Percentiles rank a stretch among this genome's conserved stretches.
phyloP scores from a whole-genome alignment of 2,113 vertebrate species.

The Penelope pileata region DNA sequence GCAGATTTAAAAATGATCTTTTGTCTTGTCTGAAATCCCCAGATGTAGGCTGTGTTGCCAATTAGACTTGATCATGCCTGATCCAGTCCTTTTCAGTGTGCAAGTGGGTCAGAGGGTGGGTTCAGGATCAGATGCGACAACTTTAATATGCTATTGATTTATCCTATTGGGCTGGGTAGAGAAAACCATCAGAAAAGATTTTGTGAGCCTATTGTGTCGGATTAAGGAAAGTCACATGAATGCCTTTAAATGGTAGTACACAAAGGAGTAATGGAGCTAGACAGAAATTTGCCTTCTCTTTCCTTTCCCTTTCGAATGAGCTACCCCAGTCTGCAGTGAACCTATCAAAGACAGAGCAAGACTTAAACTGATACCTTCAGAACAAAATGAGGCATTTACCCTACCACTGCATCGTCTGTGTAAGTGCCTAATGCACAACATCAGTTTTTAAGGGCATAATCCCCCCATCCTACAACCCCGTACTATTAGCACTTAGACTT shows the following conservation, averaged over 20 bases:
- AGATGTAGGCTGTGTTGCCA: not conserved
- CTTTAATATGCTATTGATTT: slow-evolving; percentile 6
- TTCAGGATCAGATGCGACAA: not conserved
- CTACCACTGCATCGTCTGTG: not conserved
- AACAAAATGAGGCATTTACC: not conserved
- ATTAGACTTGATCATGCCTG: not conserved
- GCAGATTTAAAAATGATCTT: not conserved
- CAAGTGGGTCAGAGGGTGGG: not conserved
- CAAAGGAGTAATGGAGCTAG: not conserved
- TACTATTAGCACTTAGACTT: not conserved
- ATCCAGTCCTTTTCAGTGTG: not conserved
- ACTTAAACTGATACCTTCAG: not conserved
- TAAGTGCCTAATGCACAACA: not conserved
- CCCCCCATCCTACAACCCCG: not conserved
- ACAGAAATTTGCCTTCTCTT: not conserved
- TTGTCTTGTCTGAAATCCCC: not conserved
- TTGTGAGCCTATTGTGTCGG: not conserved
- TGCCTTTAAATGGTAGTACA: slow-evolving; percentile 1
- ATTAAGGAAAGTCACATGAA: slow-evolving; percentile 25
- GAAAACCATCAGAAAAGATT: slow-evolving; percentile 28
- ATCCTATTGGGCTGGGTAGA: not conserved
- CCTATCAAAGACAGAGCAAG: not conserved
- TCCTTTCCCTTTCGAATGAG: not conserved
- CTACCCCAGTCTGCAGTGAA: not conserved
- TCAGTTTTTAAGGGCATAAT: slow-evolving; percentile 26